phyloP scores from a whole-genome alignment of 2,888 invertebrate genomes.

The Keiferia lycopersicella region DNA sequence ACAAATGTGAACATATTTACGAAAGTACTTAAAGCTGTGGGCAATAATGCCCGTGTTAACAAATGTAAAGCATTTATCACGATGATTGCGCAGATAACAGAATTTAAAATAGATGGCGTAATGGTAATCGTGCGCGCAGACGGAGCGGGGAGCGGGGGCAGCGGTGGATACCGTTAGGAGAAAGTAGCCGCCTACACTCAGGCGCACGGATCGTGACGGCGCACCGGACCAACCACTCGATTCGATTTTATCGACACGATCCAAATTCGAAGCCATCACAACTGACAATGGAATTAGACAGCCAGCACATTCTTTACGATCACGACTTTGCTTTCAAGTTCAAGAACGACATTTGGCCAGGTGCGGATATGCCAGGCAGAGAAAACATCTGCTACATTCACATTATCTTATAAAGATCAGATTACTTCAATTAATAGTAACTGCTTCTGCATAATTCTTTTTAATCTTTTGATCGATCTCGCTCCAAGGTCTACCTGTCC shows the following conservation, averaged over 20 bases:
- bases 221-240: constrained; percentile 55
- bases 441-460: too few relatives aligned
- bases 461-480: too few relatives aligned
- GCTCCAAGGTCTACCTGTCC: too few relatives aligned
- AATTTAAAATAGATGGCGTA: constrained; percentile 69
- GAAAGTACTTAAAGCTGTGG: not conserved
- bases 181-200: constrained; percentile 77
- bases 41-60: constrained; percentile 16
- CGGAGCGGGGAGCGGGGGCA: constrained; percentile 38
- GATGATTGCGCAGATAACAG: constrained; percentile 63
- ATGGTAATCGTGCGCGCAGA: constrained; percentile 57
- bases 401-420: too few relatives aligned
- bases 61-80: constrained; percentile 47
- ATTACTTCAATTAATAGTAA: too few relatives aligned
- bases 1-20: not conserved
- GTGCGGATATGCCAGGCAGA: not conserved
- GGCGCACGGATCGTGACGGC: constrained; percentile 62
- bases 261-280: constrained; percentile 44
- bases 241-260: constrained; percentile 59
- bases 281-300: constrained; percentile 43
- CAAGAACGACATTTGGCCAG: constrained; percentile 29
- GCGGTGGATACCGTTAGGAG: constrained; percentile 75
- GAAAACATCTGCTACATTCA: not conserved
- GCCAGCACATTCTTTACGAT: constrained; percentile 38
- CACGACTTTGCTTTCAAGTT: constrained; percentile 43